Evolutionary conservation across 37 sponge, comb jelly and placozoan genomes (phyloP).

Genomic region (Geodia barretti): DNA sequence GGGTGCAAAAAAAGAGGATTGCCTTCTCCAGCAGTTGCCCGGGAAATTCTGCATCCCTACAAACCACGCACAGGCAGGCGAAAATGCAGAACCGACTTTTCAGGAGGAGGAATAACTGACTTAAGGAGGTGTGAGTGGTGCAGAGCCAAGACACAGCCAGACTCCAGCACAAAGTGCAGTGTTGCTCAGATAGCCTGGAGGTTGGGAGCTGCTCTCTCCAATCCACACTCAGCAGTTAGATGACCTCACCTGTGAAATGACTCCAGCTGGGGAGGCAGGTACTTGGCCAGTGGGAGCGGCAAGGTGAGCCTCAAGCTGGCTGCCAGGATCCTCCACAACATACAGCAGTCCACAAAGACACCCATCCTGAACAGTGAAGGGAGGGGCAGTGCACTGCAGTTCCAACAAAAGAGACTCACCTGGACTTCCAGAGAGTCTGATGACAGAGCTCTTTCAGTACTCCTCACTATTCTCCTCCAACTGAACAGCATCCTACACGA

Average conservation of each 20-base stretch:
- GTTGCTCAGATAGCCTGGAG: not conserved
- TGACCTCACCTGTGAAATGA: conserved; percentile 28
- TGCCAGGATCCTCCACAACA: conserved; percentile 44
- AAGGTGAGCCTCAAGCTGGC: conserved; percentile 9
- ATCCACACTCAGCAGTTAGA: too few species aligned
- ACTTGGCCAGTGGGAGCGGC: conserved; percentile 31
- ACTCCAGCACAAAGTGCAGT: not conserved
- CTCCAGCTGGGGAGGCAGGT: conserved; percentile 7
- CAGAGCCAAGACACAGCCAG: not conserved
- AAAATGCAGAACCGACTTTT: too few species aligned
- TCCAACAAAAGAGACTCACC: conserved; percentile 16
- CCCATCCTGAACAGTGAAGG: conserved; percentile 35
- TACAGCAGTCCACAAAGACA: conserved; percentile 67
- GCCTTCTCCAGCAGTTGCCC: not conserved
- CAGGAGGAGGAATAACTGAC: too few species aligned
- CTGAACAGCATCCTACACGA: too few species aligned
- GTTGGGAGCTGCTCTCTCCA: not conserved
- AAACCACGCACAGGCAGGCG: not conserved
- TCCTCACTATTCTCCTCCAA: conserved; percentile 37
- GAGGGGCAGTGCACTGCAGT: too few species aligned
- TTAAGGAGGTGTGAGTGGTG: not conserved
- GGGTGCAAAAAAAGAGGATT: conserved; percentile 24
- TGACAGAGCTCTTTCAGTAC: conserved; percentile 52
- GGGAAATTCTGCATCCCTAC: not conserved
- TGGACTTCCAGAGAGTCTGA: conserved; percentile 35